phyloP scores from a whole-genome alignment of 2,888 invertebrate genomes.

The Pemphredon lugubris region DNA sequence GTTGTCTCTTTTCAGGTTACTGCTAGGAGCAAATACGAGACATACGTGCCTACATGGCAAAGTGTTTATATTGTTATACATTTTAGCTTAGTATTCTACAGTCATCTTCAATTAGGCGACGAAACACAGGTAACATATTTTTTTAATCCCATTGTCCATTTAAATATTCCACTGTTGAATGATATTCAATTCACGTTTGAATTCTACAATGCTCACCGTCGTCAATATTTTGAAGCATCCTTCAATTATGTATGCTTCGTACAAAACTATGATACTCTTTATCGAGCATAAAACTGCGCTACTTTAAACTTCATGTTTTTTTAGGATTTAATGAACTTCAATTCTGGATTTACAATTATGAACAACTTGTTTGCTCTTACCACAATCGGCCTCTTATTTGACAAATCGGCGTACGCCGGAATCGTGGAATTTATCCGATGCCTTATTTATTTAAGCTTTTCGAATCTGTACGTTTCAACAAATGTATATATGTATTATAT shows the following conservation, averaged over 20 bases:
- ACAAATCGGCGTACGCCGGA: constrained; percentile 85
- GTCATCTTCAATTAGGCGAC: constrained; percentile 86
- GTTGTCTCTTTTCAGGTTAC: constrained; percentile 83
- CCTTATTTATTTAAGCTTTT: constrained; percentile 83
- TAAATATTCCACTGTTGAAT: neutral
- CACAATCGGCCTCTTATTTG: constrained; percentile 88
- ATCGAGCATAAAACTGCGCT: neutral
- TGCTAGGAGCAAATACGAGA: constrained; percentile 86
- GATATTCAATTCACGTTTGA: neutral
- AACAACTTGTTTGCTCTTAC: constrained; percentile 87
- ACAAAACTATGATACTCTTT: neutral
- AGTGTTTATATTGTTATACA: constrained; percentile 86
- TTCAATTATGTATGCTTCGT: too few species aligned
- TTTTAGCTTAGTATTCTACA: constrained; percentile 85
- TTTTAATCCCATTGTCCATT: neutral
- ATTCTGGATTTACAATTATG: constrained; percentile 83
- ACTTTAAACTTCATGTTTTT: constrained; percentile 67
- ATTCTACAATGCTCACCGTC: too few species aligned
- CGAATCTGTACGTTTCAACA: constrained; percentile 48
- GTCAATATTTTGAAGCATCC: too few species aligned
- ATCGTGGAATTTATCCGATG: constrained; percentile 86
- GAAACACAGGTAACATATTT: constrained; percentile 31
- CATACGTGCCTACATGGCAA: constrained; percentile 86
- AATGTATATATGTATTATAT: constrained; percentile 56
- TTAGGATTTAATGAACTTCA: constrained; percentile 85